Conservation (phyloP, 2,113 vertebrate species). For the Xerus inauris region DNA sequence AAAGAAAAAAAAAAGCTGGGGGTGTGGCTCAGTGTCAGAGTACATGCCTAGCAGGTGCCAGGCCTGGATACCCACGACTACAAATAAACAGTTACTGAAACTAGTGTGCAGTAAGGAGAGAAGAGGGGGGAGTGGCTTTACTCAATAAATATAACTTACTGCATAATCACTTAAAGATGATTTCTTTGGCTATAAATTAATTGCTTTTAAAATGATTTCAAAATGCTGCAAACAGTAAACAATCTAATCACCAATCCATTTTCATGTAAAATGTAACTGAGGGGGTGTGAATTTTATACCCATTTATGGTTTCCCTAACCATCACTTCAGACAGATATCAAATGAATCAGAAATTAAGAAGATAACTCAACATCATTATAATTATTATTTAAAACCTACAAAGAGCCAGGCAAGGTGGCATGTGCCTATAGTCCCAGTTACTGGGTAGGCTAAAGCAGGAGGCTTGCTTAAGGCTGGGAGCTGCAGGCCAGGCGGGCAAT, state of each 20-base stretch:
- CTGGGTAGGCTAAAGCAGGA: background rate
- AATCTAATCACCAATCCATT: slow-evolving; percentile 4
- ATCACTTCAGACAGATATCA: background rate
- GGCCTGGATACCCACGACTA: background rate
- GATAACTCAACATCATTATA: background rate
- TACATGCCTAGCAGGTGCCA: background rate
- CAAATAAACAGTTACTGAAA: background rate
- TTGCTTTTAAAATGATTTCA: background rate
- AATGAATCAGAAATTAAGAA: background rate
- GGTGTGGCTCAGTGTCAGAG: background rate
- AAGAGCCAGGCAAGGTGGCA: background rate
- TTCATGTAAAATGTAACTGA: background rate
- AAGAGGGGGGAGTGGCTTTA: background rate
- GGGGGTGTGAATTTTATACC: background rate
- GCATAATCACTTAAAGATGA: background rate
- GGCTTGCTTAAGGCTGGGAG: background rate
- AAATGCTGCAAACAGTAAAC: slow-evolving; percentile 23
- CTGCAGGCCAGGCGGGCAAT: background rate
- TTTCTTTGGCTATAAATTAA: slow-evolving; percentile 10
- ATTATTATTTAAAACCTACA: slow-evolving; percentile 26
- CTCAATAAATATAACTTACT: background rate
- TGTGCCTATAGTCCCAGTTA: background rate
- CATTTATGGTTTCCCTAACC: background rate
- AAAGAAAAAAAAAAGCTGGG: too few relatives aligned
- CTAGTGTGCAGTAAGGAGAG: background rate